Evolutionary conservation across 2,888 invertebrate species (phyloP).

Genomic region (Meloe dianella): DNA sequence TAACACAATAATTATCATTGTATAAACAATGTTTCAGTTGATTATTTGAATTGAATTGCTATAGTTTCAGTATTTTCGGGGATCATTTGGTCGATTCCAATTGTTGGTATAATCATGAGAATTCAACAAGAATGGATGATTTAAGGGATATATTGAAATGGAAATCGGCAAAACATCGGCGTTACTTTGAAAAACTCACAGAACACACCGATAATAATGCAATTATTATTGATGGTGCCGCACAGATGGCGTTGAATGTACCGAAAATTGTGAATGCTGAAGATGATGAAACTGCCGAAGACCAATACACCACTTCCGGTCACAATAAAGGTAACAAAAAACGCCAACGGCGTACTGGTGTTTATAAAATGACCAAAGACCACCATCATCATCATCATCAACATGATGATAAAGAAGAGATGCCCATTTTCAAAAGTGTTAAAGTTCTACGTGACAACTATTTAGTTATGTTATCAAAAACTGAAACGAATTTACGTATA

Average conservation of each 20-base stretch:
- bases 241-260: conserved; percentile 43
- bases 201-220: conserved; percentile 27
- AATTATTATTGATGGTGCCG: neutral
- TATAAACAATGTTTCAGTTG: neutral
- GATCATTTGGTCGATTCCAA: conserved; percentile 47
- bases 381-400: conserved; percentile 13
- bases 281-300: conserved; percentile 24
- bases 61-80: conserved; percentile 55
- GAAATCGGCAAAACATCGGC: conserved; percentile 53
- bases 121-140: conserved; percentile 32
- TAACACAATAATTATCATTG: conserved; percentile 9
- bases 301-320: conserved; percentile 31
- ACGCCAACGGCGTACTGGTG: conserved; percentile 53
- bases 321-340: conserved; percentile 28
- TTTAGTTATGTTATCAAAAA: conserved; percentile 51
- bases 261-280: conserved; percentile 18
- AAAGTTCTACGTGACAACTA: conserved; percentile 52
- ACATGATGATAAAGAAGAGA: conserved; percentile 31
- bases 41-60: conserved; percentile 18
- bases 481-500: conserved; percentile 36
- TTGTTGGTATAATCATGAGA: conserved; percentile 43
- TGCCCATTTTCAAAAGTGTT: conserved; percentile 50
- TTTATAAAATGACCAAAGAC: conserved; percentile 44
- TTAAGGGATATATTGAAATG: conserved; percentile 45
- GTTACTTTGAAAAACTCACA: conserved; percentile 48